phyloP scores from a whole-genome alignment of 2,797 vertebrate genomes.

The Phoeniculus purpureus region DNA sequence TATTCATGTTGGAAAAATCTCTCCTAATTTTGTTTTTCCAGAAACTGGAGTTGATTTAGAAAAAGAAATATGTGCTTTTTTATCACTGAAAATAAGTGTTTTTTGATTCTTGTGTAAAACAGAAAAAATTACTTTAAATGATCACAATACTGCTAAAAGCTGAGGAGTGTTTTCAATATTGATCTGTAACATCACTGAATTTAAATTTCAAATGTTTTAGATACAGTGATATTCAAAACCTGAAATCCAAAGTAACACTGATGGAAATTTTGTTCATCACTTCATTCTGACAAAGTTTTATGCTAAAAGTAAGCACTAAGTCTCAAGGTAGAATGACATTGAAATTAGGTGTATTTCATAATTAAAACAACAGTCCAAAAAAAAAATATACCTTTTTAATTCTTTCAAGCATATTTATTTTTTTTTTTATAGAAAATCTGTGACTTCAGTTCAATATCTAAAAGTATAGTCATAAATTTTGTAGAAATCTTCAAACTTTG shows the following conservation, averaged over 20 bases:
- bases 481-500: neutral
- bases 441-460: neutral
- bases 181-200: neutral
- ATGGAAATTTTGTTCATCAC: neutral
- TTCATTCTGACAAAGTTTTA: neutral
- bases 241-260: neutral
- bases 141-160: neutral
- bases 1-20: neutral
- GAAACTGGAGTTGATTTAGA: neutral
- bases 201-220: neutral
- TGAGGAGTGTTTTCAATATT: neutral
- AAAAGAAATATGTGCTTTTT: neutral
- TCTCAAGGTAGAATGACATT: neutral
- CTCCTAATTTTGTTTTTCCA: neutral
- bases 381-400: neutral
- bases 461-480: neutral
- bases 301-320: neutral
- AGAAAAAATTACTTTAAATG: neutral
- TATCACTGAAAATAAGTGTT: neutral
- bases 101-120: neutral
- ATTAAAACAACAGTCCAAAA: accelerated
- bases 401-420: neutral
- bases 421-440: neutral
- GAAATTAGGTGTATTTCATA: neutral
- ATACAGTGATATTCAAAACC: neutral